Evolutionary conservation across 2,888 invertebrate genomes (phyloP), one percentile per base, ranked within the genome.

Genomic region (Sarcophaga variegata): DNA sequence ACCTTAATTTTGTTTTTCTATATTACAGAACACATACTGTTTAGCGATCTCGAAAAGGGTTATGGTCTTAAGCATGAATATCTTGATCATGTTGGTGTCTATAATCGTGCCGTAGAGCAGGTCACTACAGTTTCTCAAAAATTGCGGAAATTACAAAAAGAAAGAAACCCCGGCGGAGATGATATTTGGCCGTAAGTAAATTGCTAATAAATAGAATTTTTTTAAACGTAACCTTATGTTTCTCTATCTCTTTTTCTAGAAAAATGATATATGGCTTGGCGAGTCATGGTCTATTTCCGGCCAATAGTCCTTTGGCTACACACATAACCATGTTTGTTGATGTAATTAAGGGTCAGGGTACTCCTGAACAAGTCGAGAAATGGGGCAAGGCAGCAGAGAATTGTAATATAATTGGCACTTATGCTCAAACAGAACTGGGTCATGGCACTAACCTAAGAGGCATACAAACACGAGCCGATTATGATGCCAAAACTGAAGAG

Each of bases 381-480:
- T 98, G 98, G 98, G 95, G 98, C 81, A 95, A 96, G 27, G 95
- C 95, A 88, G 97, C 97, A 0, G 96, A 97, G 94, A 95, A 95
- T 85, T 96, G 96, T 87, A 95, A 96, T 88, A 97, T 99, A 81
- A 95, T 98, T 88, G 98, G 98, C 83, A 98, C 98, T 17, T 99
- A 99, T 92, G 98, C 98, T 62, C 98, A 98, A 96, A 98, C 98
- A 0, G 98, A 98, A 94, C 93, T 99, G 69, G 98, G 98, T 0
- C 98, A 98, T 93, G 98, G 98, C 1, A 98, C 98, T 0, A 98
- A 97, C 93, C 96, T 99, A 75, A 95, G 97, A 88, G 90, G 97
- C 0, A 93, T 99, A 88, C 98, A 98, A 94, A 98, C 98, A 0
- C 97, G 97, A 0, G 97, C 98, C 3, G 97, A 97, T 0, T 98